Evolutionary conservation across 1,140 invertebrate genomes (phyloP).

Genomic region (Adelges cooleyi): DNA sequence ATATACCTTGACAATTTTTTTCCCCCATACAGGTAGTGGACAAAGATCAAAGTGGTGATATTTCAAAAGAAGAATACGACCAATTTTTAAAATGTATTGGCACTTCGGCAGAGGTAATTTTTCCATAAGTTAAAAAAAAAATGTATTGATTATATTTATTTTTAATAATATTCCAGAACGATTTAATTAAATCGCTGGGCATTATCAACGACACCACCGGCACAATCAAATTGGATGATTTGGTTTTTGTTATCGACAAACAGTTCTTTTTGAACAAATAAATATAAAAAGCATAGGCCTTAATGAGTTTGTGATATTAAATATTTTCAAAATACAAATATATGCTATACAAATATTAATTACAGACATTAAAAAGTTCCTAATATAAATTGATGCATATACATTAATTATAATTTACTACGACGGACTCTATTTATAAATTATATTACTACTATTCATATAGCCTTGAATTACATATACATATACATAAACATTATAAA

Average conservation of each 20-base stretch:
- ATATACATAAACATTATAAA: too few species aligned
- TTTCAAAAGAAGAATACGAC: constrained; percentile 68
- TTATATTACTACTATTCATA: too few species aligned
- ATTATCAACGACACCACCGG: constrained; percentile 1
- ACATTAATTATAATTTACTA: too few species aligned
- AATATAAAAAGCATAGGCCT: background rate
- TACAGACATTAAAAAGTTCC: too few species aligned
- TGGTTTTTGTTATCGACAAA: background rate
- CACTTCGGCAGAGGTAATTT: constrained; percentile 48
- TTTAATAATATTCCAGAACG: background rate
- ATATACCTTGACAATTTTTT: constrained; percentile 4
- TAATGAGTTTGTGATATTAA: too few species aligned
- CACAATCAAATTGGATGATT: background rate
- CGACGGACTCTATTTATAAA: too few species aligned
- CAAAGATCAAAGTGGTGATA: constrained; percentile 61
- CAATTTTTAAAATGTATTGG: constrained; percentile 68
- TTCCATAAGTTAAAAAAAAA: background rate
- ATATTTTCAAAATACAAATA: too few species aligned
- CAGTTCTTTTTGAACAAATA: background rate
- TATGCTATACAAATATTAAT: too few species aligned
- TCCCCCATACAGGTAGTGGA: constrained; percentile 54
- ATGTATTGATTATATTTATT: too few species aligned
- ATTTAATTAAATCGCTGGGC: background rate
- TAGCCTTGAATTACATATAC: too few species aligned
- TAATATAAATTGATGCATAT: too few species aligned